phyloP scores from a whole-genome alignment of 2,113 vertebrate genomes.

The Spilogale gracilis region DNA sequence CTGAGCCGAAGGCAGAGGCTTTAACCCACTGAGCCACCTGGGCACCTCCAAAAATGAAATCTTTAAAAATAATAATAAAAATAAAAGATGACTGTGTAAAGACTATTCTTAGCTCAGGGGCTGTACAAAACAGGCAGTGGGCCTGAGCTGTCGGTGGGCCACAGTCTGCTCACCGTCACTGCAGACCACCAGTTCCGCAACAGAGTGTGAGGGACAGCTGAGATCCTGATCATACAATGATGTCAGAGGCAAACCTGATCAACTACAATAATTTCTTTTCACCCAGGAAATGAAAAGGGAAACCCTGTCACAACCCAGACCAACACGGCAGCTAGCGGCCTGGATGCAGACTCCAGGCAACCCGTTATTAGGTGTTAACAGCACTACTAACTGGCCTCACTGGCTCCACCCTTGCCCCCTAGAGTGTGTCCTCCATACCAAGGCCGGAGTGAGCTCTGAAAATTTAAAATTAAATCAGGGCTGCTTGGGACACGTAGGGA shows the following conservation, averaged over 20 bases:
- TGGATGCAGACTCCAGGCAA: not conserved
- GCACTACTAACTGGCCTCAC: not conserved
- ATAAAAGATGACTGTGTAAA: not conserved
- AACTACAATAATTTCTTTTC: not conserved
- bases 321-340: not conserved
- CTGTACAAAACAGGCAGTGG: not conserved
- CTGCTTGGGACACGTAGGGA: not conserved
- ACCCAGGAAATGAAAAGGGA: not conserved
- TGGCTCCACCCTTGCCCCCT: not conserved
- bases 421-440: not conserved
- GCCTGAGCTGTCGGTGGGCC: not conserved
- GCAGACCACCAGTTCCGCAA: not conserved
- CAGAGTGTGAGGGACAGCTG: not conserved
- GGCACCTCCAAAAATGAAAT: not conserved
- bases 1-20: too few species aligned
- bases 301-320: not conserved
- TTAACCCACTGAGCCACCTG: too few species aligned
- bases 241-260: not conserved
- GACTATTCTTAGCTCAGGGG: not conserved
- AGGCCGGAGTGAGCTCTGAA: not conserved
- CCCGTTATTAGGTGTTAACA: not conserved
- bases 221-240: not conserved
- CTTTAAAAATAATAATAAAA: not conserved
- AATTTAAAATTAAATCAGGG: constrained; percentile 7
- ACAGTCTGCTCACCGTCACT: not conserved